These are phyloP conservation scores for Cavia porcellus DNA, from an alignment of 2,113 vertebrate species.

Conservation along the genomic window DNA sequence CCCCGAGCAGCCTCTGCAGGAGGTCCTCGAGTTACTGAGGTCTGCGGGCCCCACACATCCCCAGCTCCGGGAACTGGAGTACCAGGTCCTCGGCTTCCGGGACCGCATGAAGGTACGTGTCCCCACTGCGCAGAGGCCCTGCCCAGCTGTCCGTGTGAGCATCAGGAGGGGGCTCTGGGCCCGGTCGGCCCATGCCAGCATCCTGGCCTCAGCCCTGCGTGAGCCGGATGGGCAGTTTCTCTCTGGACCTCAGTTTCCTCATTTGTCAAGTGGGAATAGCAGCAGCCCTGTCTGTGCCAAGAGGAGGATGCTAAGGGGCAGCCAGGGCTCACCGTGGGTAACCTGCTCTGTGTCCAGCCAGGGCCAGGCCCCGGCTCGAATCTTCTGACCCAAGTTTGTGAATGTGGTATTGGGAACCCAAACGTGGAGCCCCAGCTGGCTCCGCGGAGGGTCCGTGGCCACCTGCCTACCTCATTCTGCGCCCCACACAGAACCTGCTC, in stretches of 20 bases:
- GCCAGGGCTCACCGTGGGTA: background rate
- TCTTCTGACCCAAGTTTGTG: background rate
- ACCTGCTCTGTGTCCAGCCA: fast-evolving
- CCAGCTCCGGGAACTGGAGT: constrained; percentile 88
- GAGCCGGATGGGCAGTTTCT: fast-evolving
- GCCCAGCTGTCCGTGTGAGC: fast-evolving
- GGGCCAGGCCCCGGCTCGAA: background rate
- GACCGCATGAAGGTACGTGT: constrained; percentile 92
- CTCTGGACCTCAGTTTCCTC: background rate
- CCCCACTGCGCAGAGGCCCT: fast-evolving
- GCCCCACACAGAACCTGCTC: fast-evolving
- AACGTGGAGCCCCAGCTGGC: background rate
- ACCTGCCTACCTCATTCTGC: background rate
- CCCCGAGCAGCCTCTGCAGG: constrained; percentile 86
- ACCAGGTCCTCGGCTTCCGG: constrained; percentile 89
- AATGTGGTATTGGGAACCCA: background rate
- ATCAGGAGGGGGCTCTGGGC: background rate
- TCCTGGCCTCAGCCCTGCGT: background rate
- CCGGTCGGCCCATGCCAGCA: background rate
- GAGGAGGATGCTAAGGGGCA: background rate
- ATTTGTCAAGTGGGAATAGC: background rate
- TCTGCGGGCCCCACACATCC: constrained; percentile 10
- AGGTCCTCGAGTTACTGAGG: constrained; percentile 88
- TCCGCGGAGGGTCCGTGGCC: fast-evolving
- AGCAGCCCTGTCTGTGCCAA: fast-evolving